Evolutionary conservation across 2,888 invertebrate species (phyloP).

Genomic region (Marasmarcha lunaedactyla): DNA sequence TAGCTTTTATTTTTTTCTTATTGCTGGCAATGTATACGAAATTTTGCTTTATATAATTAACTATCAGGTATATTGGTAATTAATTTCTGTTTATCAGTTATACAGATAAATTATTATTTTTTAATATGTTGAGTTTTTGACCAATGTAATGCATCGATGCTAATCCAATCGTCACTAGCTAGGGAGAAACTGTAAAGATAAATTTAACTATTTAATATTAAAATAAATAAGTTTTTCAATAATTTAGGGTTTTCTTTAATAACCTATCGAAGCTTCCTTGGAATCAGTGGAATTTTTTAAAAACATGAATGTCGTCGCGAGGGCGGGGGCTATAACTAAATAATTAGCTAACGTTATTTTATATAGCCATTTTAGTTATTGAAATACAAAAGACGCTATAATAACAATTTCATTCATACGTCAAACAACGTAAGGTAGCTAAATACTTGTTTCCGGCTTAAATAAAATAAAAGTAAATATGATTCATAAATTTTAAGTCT

Average conservation of each 20-base stretch:
- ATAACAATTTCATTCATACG: no score
- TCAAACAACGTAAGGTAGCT: no score
- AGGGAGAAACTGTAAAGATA: constrained; percentile 66
- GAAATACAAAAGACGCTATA: no score
- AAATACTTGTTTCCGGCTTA: no score
- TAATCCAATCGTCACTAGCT: constrained; percentile 59
- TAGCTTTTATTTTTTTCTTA: constrained; percentile 1
- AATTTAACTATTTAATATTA: constrained; percentile 67
- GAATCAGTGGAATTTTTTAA: no score
- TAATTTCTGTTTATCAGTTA: constrained; percentile 46
- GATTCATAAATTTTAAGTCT: no score
- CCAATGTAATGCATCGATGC: constrained; percentile 64
- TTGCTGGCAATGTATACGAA: constrained; percentile 30
- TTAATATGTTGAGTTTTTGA: constrained; percentile 57
- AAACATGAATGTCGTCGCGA: no score
- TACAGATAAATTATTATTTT: constrained; percentile 60
- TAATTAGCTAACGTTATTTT: no score
- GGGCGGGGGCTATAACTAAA: no score
- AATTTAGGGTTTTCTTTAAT: constrained; percentile 18
- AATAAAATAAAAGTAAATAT: no score
- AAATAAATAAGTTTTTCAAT: constrained; percentile 68
- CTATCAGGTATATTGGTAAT: constrained; percentile 44
- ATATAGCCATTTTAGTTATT: no score
- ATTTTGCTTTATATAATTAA: constrained; percentile 32
- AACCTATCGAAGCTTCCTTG: no score